A percentile compares a stretch with the other conserved stretches of the same genome.
phyloP scores from a whole-genome alignment of 1,140 invertebrate genomes.

The Sipha flava region DNA sequence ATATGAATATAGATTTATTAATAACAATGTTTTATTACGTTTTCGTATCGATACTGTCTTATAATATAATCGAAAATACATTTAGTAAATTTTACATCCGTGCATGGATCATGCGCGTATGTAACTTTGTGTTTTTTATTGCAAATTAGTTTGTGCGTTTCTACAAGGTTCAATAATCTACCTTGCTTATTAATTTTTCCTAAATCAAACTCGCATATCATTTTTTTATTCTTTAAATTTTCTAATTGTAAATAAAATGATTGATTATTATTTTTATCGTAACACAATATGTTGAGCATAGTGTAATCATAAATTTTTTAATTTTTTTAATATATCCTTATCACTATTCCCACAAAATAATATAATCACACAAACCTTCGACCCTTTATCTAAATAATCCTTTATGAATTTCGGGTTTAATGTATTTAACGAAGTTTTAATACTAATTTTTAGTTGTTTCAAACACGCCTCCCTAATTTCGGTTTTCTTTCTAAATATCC shows the following conservation, averaged over 20 bases:
- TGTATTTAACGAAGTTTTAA: no score
- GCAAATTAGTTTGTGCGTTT: neutral
- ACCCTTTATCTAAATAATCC: no score
- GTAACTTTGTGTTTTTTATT: neutral
- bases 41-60: neutral
- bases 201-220: neutral
- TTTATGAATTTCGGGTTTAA: no score
- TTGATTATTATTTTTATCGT: neutral
- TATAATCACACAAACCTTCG: no score
- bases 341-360: no score
- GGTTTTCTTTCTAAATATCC: no score
- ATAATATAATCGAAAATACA: neutral
- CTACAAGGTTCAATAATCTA: neutral
- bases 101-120: neutral
- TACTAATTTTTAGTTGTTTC: no score
- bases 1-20: no score
- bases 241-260: neutral
- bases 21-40: no score
- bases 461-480: no score
- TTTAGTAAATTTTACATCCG: neutral
- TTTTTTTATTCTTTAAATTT: neutral
- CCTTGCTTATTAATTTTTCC: no score
- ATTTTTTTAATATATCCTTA: no score
- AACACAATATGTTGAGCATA: neutral
- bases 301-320: neutral